A percentile compares a stretch with the other conserved stretches of the same genome.
These are phyloP conservation scores for Semicossyphus pulcher DNA, from an alignment of 2,113 vertebrate species.

Conservation along the genomic window DNA sequence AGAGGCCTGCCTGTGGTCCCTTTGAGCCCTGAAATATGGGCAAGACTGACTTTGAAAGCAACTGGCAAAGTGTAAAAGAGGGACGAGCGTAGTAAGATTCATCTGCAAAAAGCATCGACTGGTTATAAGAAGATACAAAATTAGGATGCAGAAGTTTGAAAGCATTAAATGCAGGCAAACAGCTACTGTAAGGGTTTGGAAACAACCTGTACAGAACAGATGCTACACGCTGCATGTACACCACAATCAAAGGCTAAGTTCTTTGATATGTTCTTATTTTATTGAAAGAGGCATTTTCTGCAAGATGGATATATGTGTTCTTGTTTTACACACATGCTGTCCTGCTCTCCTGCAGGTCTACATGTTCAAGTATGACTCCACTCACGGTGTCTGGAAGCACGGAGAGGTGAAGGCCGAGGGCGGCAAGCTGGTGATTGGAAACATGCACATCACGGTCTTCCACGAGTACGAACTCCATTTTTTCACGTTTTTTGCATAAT, in stretches of 20 bases:
- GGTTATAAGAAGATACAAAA: too few species aligned
- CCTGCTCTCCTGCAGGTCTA: slow-evolving; percentile 84
- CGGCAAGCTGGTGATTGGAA: slow-evolving; percentile 90
- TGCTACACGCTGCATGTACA: background rate
- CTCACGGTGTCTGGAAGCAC: slow-evolving; percentile 87
- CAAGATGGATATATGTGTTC: background rate
- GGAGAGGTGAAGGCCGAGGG: slow-evolving; percentile 90
- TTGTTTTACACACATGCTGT: background rate
- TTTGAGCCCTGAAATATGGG: background rate
- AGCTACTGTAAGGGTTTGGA: background rate
- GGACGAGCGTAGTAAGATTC: too few species aligned
- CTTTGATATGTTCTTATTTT: too few species aligned
- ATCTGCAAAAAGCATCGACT: too few species aligned
- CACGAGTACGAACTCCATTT: slow-evolving; percentile 88
- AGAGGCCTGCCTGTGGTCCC: slow-evolving; percentile 45
- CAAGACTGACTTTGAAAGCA: background rate
- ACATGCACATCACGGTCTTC: slow-evolving; percentile 87
- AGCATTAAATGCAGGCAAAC: too few species aligned
- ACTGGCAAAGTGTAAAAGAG: background rate
- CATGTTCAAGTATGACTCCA: slow-evolving; percentile 97
- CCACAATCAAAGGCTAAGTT: too few species aligned
- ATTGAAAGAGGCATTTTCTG: background rate
- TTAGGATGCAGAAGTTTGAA: too few species aligned
- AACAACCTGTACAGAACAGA: background rate
- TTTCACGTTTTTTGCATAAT: too few species aligned